phyloP scores from a whole-genome alignment of 2,113 vertebrate species.

The Poecile atricapillus region DNA sequence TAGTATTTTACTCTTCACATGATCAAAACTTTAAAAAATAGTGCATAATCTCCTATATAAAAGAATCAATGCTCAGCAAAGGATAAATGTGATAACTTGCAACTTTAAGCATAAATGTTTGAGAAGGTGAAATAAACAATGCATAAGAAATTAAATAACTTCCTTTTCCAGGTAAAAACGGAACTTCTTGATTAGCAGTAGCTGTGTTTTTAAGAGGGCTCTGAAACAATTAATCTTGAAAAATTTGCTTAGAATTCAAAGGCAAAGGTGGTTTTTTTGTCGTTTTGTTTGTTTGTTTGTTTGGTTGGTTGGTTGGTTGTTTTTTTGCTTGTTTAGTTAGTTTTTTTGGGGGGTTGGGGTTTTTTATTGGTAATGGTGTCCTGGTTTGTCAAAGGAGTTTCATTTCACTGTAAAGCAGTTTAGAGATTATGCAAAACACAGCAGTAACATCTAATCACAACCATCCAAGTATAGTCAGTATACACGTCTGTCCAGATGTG shows the following conservation, averaged over 20 bases:
- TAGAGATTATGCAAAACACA: neutral
- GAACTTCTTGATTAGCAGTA: neutral
- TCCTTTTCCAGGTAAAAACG: neutral
- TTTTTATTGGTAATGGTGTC: neutral
- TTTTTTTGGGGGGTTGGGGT: neutral
- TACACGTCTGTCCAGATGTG: accelerated
- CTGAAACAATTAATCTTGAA: neutral
- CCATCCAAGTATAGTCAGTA: neutral
- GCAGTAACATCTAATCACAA: accelerated
- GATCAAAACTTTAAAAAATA: neutral
- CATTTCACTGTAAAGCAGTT: neutral
- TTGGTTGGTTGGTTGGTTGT: neutral
- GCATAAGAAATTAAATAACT: neutral
- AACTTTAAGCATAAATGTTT: neutral
- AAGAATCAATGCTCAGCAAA: neutral
- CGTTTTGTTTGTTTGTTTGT: neutral
- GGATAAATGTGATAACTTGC: neutral
- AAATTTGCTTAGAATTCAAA: neutral
- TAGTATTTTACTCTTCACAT: neutral
- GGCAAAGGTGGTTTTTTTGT: neutral
- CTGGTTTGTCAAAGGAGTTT: neutral
- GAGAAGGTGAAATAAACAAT: neutral
- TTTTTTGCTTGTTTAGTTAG: too few species aligned
- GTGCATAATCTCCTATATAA: neutral
- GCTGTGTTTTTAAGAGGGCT: neutral